Evolutionary conservation across 35 echinoderm and acorn worm species (phyloP), one percentile per base, ranked within the genome.

Genomic region (Amphiura filiformis): DNA sequence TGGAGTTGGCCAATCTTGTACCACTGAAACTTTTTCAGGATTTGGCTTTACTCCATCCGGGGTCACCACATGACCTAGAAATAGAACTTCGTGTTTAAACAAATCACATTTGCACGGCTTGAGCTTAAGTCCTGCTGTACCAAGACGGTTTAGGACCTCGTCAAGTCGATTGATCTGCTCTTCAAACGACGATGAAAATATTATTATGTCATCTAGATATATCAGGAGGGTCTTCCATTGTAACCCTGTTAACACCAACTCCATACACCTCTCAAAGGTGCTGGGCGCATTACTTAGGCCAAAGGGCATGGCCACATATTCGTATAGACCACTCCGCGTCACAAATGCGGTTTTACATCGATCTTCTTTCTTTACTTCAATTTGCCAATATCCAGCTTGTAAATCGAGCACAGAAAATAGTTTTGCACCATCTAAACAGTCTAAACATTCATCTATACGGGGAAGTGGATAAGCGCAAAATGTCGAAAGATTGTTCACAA

Each of bases 321-420:
- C 78, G 38, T 84, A 95, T 39, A 95, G 32, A 14, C 93, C 88
- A 34, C 13, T 28, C n/a, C 75, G 26, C 0, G 93, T 95, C 0
- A 57, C 34, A 31, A 95, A 82, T 9, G 93, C 93, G 11, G 89
- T 95, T 57, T 95, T 95, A 0, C 37, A 30, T 23, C 65, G 38
- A 57, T 95, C 93, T 44, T 75, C n/a, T 40, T 82, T 38, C 18
- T 57, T 65, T 2, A 91, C 81, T 65, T 88, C 81, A 11, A 91
- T 81, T 65, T 95, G 93, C 93, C 93, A 95, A 76, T 95, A 95
- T 2, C 93, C 89, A 0, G 57, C 36, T 33, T 81, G 80, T 5
- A 90, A 35, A 39, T 94, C 93, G 3, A 90, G 39, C 0, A 75
- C 91, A 34, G 34, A 47, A 49, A 90, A 94, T 2, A 76, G 13